These are phyloP conservation scores for Nymphalis io DNA, from an alignment of 1,140 invertebrate genomes.

Conservation along the genomic window DNA sequence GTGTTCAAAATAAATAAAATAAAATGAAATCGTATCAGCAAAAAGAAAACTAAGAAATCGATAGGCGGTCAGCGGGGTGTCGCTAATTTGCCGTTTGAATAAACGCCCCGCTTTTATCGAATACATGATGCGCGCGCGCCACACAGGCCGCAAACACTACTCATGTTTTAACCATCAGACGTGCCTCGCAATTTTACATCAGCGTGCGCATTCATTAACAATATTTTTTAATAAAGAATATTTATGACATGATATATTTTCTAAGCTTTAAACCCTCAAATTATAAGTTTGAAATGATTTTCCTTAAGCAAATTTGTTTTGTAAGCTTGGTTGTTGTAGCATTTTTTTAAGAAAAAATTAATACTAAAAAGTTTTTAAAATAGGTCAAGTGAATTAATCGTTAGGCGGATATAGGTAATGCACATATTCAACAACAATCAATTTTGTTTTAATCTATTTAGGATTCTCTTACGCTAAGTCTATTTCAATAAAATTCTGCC, in stretches of 20 bases:
- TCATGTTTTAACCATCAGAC: neutral
- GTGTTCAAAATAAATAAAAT: neutral
- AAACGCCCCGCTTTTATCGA: slow-evolving; percentile 15
- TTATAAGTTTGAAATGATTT: no score
- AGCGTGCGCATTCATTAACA: neutral
- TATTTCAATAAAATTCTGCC: neutral
- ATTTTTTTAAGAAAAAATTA: slow-evolving; percentile 3
- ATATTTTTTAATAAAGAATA: neutral
- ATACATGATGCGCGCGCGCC: slow-evolving; percentile 18
- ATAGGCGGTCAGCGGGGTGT: slow-evolving; percentile 7
- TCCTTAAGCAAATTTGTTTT: no score
- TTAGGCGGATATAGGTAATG: neutral
- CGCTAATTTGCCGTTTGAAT: slow-evolving; percentile 26
- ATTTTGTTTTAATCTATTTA: neutral
- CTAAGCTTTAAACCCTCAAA: neutral
- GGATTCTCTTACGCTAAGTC: neutral
- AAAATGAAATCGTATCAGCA: neutral
- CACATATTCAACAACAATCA: neutral
- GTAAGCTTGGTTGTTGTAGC: neutral
- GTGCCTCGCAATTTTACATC: neutral
- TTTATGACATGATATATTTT: neutral
- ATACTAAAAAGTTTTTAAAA: neutral
- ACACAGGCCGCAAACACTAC: slow-evolving; percentile 10
- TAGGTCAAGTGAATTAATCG: neutral
- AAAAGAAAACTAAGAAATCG: slow-evolving; percentile 12